phyloP scores from a whole-genome alignment of 2,113 vertebrate genomes.

The Prietella phreatophila region DNA sequence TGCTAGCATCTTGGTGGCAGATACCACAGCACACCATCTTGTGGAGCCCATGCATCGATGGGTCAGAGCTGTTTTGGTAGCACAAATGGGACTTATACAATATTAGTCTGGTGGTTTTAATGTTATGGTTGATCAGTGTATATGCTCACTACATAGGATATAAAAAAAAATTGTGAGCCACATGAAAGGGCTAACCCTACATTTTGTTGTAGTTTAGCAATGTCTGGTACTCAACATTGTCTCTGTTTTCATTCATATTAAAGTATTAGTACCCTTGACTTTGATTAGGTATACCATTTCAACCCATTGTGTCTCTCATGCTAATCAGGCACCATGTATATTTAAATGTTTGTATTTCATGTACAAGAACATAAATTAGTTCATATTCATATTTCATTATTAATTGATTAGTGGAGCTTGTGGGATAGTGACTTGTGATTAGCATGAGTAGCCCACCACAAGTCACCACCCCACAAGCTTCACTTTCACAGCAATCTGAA shows the following conservation, averaged over 20 bases:
- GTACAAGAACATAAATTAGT: background rate
- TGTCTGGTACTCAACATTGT: background rate
- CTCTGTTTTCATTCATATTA: background rate
- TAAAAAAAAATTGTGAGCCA: background rate
- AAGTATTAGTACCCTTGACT: background rate
- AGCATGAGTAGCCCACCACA: too few relatives aligned
- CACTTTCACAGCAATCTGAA: background rate
- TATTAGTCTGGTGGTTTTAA: too few relatives aligned
- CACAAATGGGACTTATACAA: too few relatives aligned
- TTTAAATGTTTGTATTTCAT: background rate
- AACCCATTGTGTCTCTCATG: background rate
- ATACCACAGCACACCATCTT: too few relatives aligned
- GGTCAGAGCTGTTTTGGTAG: too few relatives aligned
- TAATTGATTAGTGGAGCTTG: background rate
- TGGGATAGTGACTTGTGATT: too few relatives aligned
- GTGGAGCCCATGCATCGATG: too few relatives aligned
- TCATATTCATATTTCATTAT: constrained; percentile 15
- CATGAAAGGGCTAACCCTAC: background rate
- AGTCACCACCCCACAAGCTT: background rate
- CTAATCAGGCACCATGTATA: background rate
- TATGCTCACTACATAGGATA: background rate
- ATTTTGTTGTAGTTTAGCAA: background rate
- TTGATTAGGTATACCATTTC: background rate
- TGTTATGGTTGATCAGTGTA: too few relatives aligned
- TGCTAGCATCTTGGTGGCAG: too few relatives aligned